phyloP scores from a whole-genome alignment of 2,888 invertebrate species.

The Acleris literana region DNA sequence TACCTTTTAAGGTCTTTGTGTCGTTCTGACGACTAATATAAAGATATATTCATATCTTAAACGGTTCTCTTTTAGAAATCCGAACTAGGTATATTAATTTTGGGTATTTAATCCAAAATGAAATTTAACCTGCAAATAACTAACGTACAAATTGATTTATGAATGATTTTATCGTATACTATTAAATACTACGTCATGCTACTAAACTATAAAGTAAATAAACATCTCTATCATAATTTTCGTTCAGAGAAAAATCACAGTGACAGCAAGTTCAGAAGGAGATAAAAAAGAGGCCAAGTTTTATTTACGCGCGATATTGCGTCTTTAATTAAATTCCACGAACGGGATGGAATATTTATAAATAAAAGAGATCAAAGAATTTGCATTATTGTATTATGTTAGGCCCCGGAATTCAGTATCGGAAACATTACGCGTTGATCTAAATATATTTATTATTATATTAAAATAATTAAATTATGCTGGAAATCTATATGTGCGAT shows the following conservation, averaged over 20 bases:
- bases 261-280: neutral
- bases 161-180: too few species aligned
- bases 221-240: neutral
- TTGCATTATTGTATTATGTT: neutral
- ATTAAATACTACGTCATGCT: too few species aligned
- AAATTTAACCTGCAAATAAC: too few species aligned
- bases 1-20: too few species aligned
- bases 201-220: neutral
- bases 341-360: constrained; percentile 14
- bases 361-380: constrained; percentile 18
- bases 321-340: constrained; percentile 25
- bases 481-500: too few species aligned
- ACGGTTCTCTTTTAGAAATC: too few species aligned
- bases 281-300: constrained; percentile 20
- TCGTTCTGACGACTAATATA: too few species aligned
- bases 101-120: too few species aligned
- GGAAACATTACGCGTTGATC: constrained; percentile 21
- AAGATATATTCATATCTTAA: too few species aligned
- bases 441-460: constrained; percentile 8
- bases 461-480: neutral
- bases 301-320: constrained; percentile 19
- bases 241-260: constrained; percentile 2
- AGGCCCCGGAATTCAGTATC: constrained; percentile 15
- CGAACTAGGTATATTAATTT: too few species aligned
- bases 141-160: too few species aligned